phyloP scores from a whole-genome alignment of 30 jellyfish, hydroid and myxozoan species.

The Turritopsis dohrnii region DNA sequence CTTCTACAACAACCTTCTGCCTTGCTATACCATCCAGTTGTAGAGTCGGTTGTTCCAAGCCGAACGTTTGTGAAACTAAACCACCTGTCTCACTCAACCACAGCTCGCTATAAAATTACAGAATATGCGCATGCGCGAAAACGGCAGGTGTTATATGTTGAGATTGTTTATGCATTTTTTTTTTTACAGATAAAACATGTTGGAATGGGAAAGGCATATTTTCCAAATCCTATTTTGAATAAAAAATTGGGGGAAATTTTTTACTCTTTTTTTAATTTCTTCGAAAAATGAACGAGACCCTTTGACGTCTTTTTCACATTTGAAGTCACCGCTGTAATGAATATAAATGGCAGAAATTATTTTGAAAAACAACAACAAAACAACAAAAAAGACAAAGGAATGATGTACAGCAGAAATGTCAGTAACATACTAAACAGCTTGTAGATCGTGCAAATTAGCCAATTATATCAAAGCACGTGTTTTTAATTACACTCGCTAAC shows the following conservation, averaged over 20 bases:
- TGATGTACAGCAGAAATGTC: neutral
- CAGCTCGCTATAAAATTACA: constrained; percentile 6
- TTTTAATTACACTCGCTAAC: neutral
- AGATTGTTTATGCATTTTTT: constrained; percentile 20
- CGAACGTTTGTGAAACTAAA: constrained; percentile 18
- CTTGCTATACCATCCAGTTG: constrained; percentile 2
- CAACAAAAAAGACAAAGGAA: neutral
- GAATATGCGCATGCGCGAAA: constrained; percentile 32
- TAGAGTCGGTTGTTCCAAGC: constrained; percentile 4
- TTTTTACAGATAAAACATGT: neutral
- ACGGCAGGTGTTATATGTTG: constrained; percentile 31
- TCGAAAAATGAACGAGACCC: neutral
- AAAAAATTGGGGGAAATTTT: neutral
- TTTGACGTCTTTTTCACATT: neutral
- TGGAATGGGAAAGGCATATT: constrained; percentile 10
- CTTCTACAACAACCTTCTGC: constrained; percentile 11
- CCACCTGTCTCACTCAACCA: constrained; percentile 34
- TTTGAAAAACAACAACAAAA: neutral
- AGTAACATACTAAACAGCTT: neutral
- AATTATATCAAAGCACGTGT: neutral
- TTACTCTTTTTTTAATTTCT: no score
- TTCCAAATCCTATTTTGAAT: constrained; percentile 4
- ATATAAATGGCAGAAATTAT: neutral
- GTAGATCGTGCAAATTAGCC: neutral
- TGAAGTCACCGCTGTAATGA: neutral